Base-by-base conservation (phyloP, 2,888 invertebrate genomes). In the Ptycholaimellus sp. region DNA sequence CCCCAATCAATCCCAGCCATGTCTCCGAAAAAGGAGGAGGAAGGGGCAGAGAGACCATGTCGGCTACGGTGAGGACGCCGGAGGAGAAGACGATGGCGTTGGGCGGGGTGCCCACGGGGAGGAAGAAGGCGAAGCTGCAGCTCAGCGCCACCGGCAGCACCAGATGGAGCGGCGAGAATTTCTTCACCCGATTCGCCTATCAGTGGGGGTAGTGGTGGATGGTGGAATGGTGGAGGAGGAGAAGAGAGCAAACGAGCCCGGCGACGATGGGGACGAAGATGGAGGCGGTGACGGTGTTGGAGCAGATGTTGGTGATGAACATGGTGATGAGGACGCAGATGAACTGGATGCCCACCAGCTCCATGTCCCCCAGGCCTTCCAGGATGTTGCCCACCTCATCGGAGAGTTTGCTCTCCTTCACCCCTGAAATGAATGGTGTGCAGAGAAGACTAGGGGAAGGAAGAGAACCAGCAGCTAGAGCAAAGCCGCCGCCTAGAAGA, bases 101-200 rank as follows among this genome's bases (percentile, higher is more conserved):
- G 13, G 85, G 83, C 2, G 85, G 82, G 0, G 85, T 85, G 31
- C 82, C 82, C 9, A 85, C 83, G 7, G 48, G 85, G 59, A 87
- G 68, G 68, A 81, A 81, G 68, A 83, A 68, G 20, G 68, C 81
- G 66, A 81, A 81, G 37, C 82, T 82, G 57, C 81, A 80, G 3
- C 79, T 75, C 19, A 85, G 64, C 1, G 82, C 71, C 0, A 80
- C 79, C 1, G 85, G 82, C 49, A 83, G 66, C 73, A 83, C 81
- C 57, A 85, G 65, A 60, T 76, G 79, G 40, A 87, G 64, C 0
- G 85, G 85, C n/a, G n/a, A n/a, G n/a, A n/a, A n/a, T n/a, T n/a
- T n/a, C n/a, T n/a, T n/a, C n/a, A n/a, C n/a, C n/a, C n/a, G n/a
- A n/a, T n/a, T n/a, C n/a, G n/a, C n/a, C n/a, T n/a, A n/a, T n/a